These are phyloP conservation scores for Mesitornis unicolor DNA, from an alignment of 2,113 vertebrate genomes.

Conservation along the genomic window DNA sequence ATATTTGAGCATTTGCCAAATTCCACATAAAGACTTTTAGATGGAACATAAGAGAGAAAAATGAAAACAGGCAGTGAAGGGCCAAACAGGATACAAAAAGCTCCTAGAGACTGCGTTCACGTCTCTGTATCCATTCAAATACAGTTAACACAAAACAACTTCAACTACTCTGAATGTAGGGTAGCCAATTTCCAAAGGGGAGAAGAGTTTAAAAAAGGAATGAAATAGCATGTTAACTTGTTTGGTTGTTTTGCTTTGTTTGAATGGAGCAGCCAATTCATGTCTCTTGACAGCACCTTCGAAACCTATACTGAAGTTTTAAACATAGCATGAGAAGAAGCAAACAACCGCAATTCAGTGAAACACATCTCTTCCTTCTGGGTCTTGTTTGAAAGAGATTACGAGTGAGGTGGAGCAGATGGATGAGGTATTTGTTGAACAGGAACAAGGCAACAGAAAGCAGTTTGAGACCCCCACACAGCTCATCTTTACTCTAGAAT, in stretches of 20 bases:
- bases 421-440: neutral
- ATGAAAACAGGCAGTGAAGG: neutral
- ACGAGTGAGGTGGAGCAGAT: neutral
- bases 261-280: neutral
- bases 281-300: neutral
- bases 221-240: neutral
- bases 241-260: neutral
- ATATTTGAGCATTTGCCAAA: neutral
- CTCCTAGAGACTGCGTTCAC: neutral
- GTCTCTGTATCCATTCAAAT: neutral
- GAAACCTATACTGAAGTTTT: neutral
- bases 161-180: neutral
- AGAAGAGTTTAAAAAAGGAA: neutral
- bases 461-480: neutral
- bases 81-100: neutral
- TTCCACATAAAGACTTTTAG: neutral
- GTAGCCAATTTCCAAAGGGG: neutral
- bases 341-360: neutral
- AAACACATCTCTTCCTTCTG: neutral
- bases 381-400: neutral
- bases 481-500: neutral
- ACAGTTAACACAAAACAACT: neutral
- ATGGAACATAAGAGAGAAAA: neutral
- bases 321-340: neutral
- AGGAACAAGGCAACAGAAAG: neutral